phyloP scores from a whole-genome alignment of 2,113 vertebrate species.

The Apteryx mantelli region DNA sequence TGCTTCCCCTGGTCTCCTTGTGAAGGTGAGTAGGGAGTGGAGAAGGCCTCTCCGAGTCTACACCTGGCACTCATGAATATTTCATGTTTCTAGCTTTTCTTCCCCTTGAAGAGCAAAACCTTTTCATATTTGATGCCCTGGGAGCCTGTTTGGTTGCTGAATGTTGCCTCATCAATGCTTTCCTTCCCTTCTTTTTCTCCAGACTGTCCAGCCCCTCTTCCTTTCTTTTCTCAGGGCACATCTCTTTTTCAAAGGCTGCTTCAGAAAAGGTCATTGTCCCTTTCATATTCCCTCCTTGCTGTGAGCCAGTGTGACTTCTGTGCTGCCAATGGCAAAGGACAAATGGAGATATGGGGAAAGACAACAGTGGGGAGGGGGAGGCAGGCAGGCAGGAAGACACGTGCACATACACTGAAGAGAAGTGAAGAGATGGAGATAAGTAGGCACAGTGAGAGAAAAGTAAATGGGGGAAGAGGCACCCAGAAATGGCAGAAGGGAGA shows the following conservation, averaged over 20 bases:
- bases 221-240: neutral
- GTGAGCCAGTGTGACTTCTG: constrained; percentile 49
- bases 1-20: neutral
- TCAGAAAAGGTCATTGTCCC: constrained; percentile 69
- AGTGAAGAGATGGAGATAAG: neutral
- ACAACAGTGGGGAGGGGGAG: neutral
- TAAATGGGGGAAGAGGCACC: neutral
- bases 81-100: constrained; percentile 62
- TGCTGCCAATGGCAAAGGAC: constrained; percentile 19
- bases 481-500: neutral
- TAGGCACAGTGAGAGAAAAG: neutral
- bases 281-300: constrained; percentile 64
- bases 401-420: accelerated
- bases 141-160: constrained; percentile 36
- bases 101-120: constrained; percentile 51
- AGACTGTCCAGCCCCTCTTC: neutral
- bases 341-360: neutral
- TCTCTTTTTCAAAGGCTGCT: constrained; percentile 16
- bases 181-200: neutral
- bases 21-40: neutral
- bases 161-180: constrained; percentile 11
- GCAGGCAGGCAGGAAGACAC: neutral
- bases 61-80: constrained; percentile 58
- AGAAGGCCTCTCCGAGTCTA: neutral
- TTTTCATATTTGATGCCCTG: constrained; percentile 67